Base-by-base conservation (phyloP, 2,113 vertebrate species). In the Microcebus lehilahytsara region DNA sequence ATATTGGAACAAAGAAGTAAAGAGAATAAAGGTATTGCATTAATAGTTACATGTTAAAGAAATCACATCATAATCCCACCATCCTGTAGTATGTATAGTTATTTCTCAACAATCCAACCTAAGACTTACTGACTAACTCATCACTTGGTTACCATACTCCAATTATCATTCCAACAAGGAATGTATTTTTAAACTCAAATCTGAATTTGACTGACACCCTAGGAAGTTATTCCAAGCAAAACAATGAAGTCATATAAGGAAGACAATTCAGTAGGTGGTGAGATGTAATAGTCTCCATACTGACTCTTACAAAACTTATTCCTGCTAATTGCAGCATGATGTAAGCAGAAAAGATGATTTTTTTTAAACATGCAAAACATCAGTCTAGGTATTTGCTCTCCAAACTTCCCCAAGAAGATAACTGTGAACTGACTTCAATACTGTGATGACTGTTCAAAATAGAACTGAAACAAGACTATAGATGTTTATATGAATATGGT, bases 181-280 rank as follows among this genome's bases (percentile, higher is more conserved):
- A 96, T 72, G 27, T 66, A 46, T 37, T 93, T 95, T 95, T 77
- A 93, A 92, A 71, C n/a, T 80, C 92, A 30, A 79, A 34, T 53
- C 30, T 53, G 75, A 96, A 93, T 19, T 69, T 96, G 72, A 56
- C 34, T 60, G 62, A 96, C 81, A 96, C 42, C 13, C n/a, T 49
- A 85, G 77, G 67, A 96, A 96, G n/a, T 84, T 84, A 96, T 90
- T 80, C 40, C 71, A 91, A 69, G 95, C 32, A 56, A 88, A 94
- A 87, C 72, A 83, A 72, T 86, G 56, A 86, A 64, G 62, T 49
- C 86, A 85, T 46, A 75, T 25, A 88, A 64, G 75, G 93, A 83
- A 95, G 89, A 42, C 67, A 84, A 51, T 62, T 84, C 60, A 60
- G 30, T 40, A 62, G 75, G 27, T 84, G 69, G 34, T 13, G 58